These are phyloP conservation scores for Chrysolina americana DNA, from an alignment of 2,888 invertebrate species.

Conservation along the genomic window DNA sequence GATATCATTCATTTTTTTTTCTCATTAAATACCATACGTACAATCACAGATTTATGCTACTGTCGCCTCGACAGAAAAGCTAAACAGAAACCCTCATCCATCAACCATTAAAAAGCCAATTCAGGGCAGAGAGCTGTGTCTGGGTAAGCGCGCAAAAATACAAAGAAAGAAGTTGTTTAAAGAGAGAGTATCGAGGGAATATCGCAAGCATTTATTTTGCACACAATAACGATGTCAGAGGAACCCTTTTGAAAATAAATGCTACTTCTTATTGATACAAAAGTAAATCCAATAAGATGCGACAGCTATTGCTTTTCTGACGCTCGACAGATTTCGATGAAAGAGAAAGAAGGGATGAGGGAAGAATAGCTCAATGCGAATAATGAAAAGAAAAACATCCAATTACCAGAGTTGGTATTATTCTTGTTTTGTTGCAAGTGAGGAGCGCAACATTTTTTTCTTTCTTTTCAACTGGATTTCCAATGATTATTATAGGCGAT, in stretches of 20 bases:
- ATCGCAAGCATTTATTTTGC: conserved; percentile 53
- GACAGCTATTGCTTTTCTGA: conserved; percentile 60
- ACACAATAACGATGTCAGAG: conserved; percentile 55
- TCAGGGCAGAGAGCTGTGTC: not conserved
- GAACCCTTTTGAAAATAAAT: conserved; percentile 56
- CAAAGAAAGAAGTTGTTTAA: conserved; percentile 33
- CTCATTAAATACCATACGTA: too few species aligned
- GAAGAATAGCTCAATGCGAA: conserved; percentile 44
- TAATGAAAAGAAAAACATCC: conserved; percentile 52
- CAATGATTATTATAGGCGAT: not conserved
- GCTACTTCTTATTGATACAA: conserved; percentile 60
- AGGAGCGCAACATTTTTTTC: not conserved
- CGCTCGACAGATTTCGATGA: conserved; percentile 40
- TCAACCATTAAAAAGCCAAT: conserved; percentile 8
- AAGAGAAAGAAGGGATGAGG: conserved; percentile 42
- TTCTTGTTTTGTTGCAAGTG: conserved; percentile 34
- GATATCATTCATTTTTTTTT: too few species aligned
- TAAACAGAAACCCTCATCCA: not conserved
- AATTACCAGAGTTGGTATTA: conserved; percentile 50
- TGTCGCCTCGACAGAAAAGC: not conserved
- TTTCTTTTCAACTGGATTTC: not conserved
- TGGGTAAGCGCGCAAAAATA: not conserved
- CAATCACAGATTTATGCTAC: not conserved
- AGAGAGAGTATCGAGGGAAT: conserved; percentile 21
- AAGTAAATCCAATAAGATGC: conserved; percentile 61